Evolutionary conservation across 2,888 invertebrate species (phyloP).

Genomic region (Xestia sexstrigata): DNA sequence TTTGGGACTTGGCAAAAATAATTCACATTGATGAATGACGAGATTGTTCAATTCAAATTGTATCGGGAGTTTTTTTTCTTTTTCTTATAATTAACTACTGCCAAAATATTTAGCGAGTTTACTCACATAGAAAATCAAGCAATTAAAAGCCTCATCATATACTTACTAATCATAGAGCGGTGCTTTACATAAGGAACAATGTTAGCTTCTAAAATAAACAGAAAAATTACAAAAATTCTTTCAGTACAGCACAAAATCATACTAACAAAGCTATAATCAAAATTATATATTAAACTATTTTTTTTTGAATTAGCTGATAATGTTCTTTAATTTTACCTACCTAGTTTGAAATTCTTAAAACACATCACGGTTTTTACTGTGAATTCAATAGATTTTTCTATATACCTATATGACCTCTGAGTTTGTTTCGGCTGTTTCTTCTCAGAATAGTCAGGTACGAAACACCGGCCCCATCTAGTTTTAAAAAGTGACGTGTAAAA

Average conservation of each 20-base stretch:
- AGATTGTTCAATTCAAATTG: background rate
- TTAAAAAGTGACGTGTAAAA: no score
- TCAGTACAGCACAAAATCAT: background rate
- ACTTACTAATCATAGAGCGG: background rate
- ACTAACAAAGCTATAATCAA: background rate
- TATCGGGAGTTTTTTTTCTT: background rate
- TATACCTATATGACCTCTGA: no score
- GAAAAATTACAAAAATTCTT: background rate
- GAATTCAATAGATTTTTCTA: background rate
- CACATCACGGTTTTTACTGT: background rate
- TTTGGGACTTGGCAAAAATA: slow-evolving; percentile 18
- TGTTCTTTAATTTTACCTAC: no score
- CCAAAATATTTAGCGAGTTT: background rate
- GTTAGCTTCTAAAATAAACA: background rate
- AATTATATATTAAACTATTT: background rate
- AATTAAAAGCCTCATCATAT: background rate
- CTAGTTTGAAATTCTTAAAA: no score
- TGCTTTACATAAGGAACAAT: background rate
- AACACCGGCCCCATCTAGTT: no score
- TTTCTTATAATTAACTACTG: background rate
- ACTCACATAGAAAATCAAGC: background rate
- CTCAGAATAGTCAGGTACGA: no score
- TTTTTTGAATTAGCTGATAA: background rate
- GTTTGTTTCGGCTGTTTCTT: no score
- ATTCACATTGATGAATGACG: slow-evolving; percentile 12